Evolutionary conservation across 2,797 vertebrate genomes (phyloP), one percentile per base, ranked within the genome.

Genomic region (Masticophis lateralis): DNA sequence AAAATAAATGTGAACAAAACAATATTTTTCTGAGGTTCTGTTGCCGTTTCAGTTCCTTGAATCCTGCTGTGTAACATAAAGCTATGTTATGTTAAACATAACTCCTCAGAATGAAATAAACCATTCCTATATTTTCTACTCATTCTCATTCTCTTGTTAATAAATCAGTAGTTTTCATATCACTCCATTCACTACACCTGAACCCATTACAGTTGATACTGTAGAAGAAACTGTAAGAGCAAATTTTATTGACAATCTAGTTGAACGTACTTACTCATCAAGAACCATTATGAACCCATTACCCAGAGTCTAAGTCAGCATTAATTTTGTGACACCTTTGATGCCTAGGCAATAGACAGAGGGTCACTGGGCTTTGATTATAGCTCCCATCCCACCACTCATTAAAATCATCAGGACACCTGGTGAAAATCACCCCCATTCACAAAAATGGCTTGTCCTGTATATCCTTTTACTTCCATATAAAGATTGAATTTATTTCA

Each of bases 201-300:
- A 91, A 86, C 53, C 95, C 79, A 87, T 89, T n/a, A 83, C 18
- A 53, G 91, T 32, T 91, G 32, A 27, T 90, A 3, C 18, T 0
- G 22, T 57, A 22, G 56, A n/a, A 92, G 59, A 32, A 92, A 95
- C 93, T n/a, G 96, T 28, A 95, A 91, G 94, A 95, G 91, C 92
- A 90, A 94, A 95, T 90, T 92, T 92, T 91, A 95, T 60, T 86
- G 93, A 55, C 3, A 57, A 51, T 63, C 91, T 95, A 90, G 56
- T 60, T 37, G 94, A 94, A 83, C 0, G 9, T 69, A 94, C 94
- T 94, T 91, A 91, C 94, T 32, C 12, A 0, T 90, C 13, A 91
- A 93, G 93, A 97, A 83, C 55, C 90, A 55, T 93, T 88, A 63
- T 28, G 95, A 61, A 94, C 94, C 95, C 94, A 56, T 95, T 94